phyloP scores from a whole-genome alignment of 2,797 vertebrate genomes.

The Acanthurus leucopareius region DNA sequence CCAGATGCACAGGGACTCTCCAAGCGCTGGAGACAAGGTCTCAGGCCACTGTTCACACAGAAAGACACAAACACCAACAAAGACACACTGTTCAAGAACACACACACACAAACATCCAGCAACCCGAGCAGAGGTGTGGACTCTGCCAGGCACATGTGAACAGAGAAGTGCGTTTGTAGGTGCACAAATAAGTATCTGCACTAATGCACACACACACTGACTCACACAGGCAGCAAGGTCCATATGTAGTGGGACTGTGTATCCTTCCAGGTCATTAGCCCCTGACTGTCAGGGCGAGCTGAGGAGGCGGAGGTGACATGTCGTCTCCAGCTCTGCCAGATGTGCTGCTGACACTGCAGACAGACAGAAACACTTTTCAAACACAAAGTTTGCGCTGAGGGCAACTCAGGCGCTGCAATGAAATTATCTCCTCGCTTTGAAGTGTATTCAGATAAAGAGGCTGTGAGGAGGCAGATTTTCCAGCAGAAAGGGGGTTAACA shows the following conservation, averaged over 20 bases:
- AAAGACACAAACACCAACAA: constrained; percentile 27
- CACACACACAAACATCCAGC: not conserved
- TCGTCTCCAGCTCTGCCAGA: constrained; percentile 66
- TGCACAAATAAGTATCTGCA: not conserved
- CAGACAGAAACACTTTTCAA: constrained; percentile 39
- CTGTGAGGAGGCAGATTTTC: not conserved
- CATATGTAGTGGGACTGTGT: constrained; percentile 71
- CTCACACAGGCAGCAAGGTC: constrained; percentile 26
- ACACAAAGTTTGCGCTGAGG: constrained; percentile 18
- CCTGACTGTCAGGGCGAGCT: constrained; percentile 71
- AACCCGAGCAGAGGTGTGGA: constrained; percentile 5
- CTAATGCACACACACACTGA: constrained; percentile 5
- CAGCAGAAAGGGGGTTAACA: too few species aligned
- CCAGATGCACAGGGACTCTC: constrained; percentile 66
- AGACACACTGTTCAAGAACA: not conserved
- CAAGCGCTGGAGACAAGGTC: constrained; percentile 50
- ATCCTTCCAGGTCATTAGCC: constrained; percentile 79
- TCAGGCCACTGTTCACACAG: constrained; percentile 1
- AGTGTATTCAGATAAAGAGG: not conserved
- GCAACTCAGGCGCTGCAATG: not conserved
- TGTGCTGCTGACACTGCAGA: constrained; percentile 71
- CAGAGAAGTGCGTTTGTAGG: not conserved
- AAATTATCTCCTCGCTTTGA: not conserved
- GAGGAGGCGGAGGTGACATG: constrained; percentile 62
- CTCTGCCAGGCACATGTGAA: constrained; percentile 1